A percentile compares a stretch with the other conserved stretches of the same genome.
These are phyloP conservation scores for Calephelis virginiensis DNA, from an alignment of 1,140 invertebrate genomes.

Conservation along the genomic window DNA sequence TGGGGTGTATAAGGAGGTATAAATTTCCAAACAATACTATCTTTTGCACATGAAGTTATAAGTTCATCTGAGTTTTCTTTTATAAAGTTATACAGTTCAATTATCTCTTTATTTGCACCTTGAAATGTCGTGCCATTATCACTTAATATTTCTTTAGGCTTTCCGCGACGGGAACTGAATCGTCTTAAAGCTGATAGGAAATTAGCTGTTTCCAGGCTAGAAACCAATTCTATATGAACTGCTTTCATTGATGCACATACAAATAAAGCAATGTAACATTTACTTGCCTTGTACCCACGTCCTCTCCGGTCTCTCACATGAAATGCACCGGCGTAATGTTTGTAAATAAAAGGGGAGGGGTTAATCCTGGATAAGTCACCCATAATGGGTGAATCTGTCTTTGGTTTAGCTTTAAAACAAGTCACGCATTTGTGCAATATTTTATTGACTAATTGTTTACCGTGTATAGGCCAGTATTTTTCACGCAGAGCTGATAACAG, in stretches of 20 bases:
- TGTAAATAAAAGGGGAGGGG: conserved; percentile 1
- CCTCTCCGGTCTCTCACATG: conserved; percentile 21
- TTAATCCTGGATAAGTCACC: neutral
- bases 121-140: too few relatives aligned
- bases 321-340: conserved; percentile 16
- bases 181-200: neutral
- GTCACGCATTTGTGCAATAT: neutral
- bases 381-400: neutral
- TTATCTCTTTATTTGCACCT: too few relatives aligned
- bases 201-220: conserved; percentile 17
- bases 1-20: conserved; percentile 22
- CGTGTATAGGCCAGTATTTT: neutral
- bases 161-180: too few relatives aligned
- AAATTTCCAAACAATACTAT: conserved; percentile 8
- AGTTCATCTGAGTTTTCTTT: conserved; percentile 20
- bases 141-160: too few relatives aligned
- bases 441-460: neutral
- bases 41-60: neutral
- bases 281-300: conserved; percentile 22
- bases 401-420: conserved; percentile 4
- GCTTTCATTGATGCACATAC: conserved; percentile 21
- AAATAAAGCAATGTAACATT: conserved; percentile 25
- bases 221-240: conserved; percentile 25
- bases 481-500: neutral
- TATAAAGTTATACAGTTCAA: conserved; percentile 17